Percentiles rank a stretch among this genome's conserved stretches.
Conservation (phyloP, 1,140 invertebrate species). For the Drosophila tsacasi region DNA sequence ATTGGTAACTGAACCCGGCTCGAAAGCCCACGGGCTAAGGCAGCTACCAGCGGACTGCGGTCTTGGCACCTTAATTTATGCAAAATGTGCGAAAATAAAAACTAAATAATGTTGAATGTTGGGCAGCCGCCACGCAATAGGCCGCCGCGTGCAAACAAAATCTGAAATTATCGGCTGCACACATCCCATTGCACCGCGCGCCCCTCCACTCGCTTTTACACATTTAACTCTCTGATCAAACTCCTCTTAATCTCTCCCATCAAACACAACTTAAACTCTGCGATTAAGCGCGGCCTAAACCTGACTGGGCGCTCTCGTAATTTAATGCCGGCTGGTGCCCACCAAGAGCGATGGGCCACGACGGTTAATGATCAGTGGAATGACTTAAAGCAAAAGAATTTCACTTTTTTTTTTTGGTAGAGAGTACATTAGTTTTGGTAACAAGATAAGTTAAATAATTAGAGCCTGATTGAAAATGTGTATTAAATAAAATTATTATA, state of each 20-base stretch:
- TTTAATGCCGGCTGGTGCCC: conserved; percentile 59
- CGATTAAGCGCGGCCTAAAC: conserved; percentile 15
- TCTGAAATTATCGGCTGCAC: conserved; percentile 58
- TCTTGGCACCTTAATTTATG: conserved; percentile 73
- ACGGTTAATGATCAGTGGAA: conserved; percentile 16
- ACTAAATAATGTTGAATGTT: conserved; percentile 75
- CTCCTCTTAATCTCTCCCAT: conserved; percentile 24
- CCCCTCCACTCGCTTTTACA: neutral
- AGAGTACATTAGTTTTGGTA: neutral
- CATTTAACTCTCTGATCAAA: conserved; percentile 25
- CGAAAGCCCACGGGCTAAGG: conserved; percentile 17
- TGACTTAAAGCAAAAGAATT: conserved; percentile 19
- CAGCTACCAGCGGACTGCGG: conserved; percentile 19
- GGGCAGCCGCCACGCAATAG: conserved; percentile 62
- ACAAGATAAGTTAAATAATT: neutral
- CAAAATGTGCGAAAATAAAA: conserved; percentile 82
- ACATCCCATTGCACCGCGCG: conserved; percentile 12
- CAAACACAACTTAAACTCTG: conserved; percentile 18
- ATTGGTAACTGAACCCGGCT: conserved; percentile 64
- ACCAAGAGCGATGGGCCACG: conserved; percentile 43
- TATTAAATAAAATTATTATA: no score
- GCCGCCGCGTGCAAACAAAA: conserved; percentile 53
- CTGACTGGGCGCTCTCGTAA: conserved; percentile 62
- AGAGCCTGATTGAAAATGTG: neutral
- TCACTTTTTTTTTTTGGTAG: neutral